Percentiles rank a stretch among this genome's conserved stretches.
phyloP scores from a whole-genome alignment of 2,797 vertebrate genomes.

The Lagorchestes hirsutus region DNA sequence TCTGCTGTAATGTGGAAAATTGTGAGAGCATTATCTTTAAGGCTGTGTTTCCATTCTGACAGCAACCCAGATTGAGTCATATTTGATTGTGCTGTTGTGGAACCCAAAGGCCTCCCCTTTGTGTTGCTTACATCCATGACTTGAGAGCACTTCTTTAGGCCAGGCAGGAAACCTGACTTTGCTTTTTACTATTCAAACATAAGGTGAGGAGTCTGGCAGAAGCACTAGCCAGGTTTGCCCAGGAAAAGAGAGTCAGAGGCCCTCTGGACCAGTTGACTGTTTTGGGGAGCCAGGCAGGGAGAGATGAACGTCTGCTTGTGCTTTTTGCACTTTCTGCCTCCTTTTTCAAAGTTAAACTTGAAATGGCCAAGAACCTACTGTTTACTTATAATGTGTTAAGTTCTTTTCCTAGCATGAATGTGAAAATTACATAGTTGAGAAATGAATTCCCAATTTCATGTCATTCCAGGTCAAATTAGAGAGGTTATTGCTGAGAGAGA shows the following conservation, averaged over 20 bases:
- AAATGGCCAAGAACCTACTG: slow-evolving; percentile 42
- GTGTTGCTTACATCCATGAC: background rate
- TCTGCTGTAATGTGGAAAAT: slow-evolving; percentile 5
- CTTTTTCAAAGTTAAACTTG: slow-evolving; percentile 53
- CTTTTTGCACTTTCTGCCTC: background rate
- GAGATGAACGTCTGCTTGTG: background rate
- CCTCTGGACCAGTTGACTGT: background rate
- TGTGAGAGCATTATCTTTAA: slow-evolving; percentile 23
- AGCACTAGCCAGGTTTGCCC: background rate
- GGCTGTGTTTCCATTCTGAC: slow-evolving; percentile 8
- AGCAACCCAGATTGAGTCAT: background rate
- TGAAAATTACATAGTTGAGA: slow-evolving; percentile 26
- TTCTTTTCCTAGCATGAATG: slow-evolving; percentile 40
- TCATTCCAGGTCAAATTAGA: background rate
- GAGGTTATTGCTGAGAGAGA: slow-evolving; percentile 20
- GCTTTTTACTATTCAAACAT: background rate
- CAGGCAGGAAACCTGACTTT: background rate
- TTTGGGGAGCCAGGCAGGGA: rapidly evolving
- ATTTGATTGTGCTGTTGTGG: slow-evolving; percentile 12
- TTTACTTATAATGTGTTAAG: slow-evolving; percentile 20
- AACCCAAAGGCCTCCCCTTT: background rate
- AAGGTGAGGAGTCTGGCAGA: background rate
- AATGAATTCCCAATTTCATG: slow-evolving; percentile 27
- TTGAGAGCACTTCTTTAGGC: background rate
- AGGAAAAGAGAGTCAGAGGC: slow-evolving; percentile 9